Conservation (phyloP, 2,888 invertebrate genomes). For the Drosophila parthenogenetica region DNA sequence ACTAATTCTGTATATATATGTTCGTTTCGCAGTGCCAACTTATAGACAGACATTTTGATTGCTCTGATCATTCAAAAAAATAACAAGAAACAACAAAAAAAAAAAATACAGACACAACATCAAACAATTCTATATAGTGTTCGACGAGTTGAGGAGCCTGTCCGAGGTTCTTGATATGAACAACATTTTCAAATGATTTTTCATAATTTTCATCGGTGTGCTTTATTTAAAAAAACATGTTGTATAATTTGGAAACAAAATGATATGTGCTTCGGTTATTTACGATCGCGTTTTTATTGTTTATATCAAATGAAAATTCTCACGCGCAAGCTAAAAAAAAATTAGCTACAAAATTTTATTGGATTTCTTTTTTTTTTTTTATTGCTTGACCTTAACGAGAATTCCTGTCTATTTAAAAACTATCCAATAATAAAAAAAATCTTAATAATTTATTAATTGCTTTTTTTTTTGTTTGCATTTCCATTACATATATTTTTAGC, state of each 20-base stretch:
- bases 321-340: slow-evolving; percentile 60
- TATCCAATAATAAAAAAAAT: slow-evolving; percentile 13
- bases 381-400: slow-evolving; percentile 42
- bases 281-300: slow-evolving; percentile 60
- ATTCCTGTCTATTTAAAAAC: slow-evolving; percentile 25
- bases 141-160: slow-evolving; percentile 23
- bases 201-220: slow-evolving; percentile 25
- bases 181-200: slow-evolving; percentile 33
- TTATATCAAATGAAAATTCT: slow-evolving; percentile 45
- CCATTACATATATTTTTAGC: slow-evolving; percentile 37
- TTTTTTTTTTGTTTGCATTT: slow-evolving; percentile 5
- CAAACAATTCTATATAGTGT: slow-evolving; percentile 47
- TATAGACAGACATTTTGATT: slow-evolving; percentile 49
- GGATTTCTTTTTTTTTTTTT: slow-evolving; percentile 22
- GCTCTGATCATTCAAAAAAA: slow-evolving; percentile 36
- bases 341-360: slow-evolving; percentile 11
- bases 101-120: slow-evolving; percentile 43
- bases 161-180: slow-evolving; percentile 23
- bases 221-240: slow-evolving; percentile 38
- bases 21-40: slow-evolving; percentile 16
- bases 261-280: slow-evolving; percentile 68
- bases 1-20: slow-evolving; percentile 30
- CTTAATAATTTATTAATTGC: slow-evolving; percentile 23
- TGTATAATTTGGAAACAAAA: slow-evolving; percentile 72
- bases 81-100: slow-evolving; percentile 17